Evolutionary conservation across 2,797 vertebrate species (phyloP).

Genomic region (Tenualosa thibaudeaui): DNA sequence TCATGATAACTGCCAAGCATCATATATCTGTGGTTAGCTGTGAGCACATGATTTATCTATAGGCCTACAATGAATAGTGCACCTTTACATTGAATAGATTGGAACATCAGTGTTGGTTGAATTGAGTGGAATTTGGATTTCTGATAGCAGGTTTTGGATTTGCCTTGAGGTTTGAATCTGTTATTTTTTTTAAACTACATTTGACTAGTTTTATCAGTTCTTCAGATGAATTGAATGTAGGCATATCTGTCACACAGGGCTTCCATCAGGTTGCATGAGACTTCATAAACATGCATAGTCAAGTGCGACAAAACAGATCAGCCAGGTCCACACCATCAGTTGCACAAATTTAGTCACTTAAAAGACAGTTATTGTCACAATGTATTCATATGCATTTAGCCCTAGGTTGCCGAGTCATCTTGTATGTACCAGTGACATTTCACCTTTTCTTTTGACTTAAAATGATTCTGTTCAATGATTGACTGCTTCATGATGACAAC

Average conservation of each 20-base stretch:
- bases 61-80: neutral
- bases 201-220: neutral
- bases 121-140: neutral
- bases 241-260: neutral
- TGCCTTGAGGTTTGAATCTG: neutral
- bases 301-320: neutral
- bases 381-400: neutral
- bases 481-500: no score
- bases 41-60: neutral
- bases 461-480: no score
- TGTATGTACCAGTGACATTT: no score
- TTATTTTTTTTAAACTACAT: neutral
- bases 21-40: neutral
- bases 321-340: neutral
- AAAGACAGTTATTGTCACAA: neutral
- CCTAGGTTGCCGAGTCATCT: neutral
- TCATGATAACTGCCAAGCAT: neutral
- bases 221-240: neutral
- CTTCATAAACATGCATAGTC: neutral
- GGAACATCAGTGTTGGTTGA: neutral
- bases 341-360: neutral
- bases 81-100: neutral
- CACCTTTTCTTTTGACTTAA: no score
- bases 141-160: neutral
- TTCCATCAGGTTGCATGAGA: neutral